These are phyloP conservation scores for Epistrophe eligans DNA, from an alignment of 2,888 invertebrate species.

Conservation along the genomic window DNA sequence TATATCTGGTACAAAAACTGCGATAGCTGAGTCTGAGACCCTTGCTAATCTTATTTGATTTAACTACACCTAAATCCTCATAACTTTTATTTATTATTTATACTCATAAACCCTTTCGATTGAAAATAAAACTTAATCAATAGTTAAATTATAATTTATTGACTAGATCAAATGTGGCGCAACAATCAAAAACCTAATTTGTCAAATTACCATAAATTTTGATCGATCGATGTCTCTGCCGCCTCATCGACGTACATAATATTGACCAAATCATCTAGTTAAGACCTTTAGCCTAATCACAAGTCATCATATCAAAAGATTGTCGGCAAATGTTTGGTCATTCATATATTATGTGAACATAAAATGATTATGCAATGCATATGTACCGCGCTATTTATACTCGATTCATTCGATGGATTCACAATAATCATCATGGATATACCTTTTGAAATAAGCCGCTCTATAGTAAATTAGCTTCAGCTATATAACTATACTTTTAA, in stretches of 20 bases:
- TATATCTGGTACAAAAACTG: too few species aligned
- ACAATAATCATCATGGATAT: slow-evolving; percentile 34
- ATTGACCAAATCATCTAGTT: slow-evolving; percentile 48
- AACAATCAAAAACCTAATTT: slow-evolving; percentile 54
- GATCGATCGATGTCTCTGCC: slow-evolving; percentile 63
- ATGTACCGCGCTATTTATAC: background rate
- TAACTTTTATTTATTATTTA: too few species aligned
- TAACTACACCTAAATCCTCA: too few species aligned
- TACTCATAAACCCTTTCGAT: background rate
- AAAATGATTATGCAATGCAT: background rate
- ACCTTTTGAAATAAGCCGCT: slow-evolving; percentile 66
- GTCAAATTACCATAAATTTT: slow-evolving; percentile 69
- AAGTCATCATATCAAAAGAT: slow-evolving; percentile 10
- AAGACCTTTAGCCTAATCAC: slow-evolving; percentile 27
- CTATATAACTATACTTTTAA: slow-evolving; percentile 76
- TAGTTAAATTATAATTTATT: background rate
- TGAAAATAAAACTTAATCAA: background rate
- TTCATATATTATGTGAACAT: slow-evolving; percentile 29
- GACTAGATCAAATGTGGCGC: slow-evolving; percentile 49
- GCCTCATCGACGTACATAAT: slow-evolving; percentile 29
- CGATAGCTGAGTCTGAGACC: too few species aligned
- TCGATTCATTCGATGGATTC: slow-evolving; percentile 25
- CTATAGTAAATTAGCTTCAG: slow-evolving; percentile 63
- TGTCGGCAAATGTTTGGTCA: slow-evolving; percentile 49
- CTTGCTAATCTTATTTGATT: too few species aligned